phyloP scores from a whole-genome alignment of 2,113 vertebrate species.

The Anser cygnoides region DNA sequence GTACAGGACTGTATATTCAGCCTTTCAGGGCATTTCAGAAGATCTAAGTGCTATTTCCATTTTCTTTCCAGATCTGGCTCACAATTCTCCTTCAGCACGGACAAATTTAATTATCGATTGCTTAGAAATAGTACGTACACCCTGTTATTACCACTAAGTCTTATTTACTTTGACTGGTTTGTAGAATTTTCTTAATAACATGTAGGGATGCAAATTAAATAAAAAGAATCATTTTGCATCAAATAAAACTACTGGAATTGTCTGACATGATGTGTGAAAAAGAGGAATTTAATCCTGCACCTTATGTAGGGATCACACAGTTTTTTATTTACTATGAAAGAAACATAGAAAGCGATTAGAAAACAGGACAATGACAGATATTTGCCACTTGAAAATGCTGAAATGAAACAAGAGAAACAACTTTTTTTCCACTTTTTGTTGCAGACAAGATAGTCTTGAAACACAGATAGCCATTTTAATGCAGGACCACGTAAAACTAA shows the following conservation, averaged over 20 bases:
- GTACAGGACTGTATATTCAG: not conserved
- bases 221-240: not conserved
- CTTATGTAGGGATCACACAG: not conserved
- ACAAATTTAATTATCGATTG: not conserved
- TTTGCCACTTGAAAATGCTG: not conserved
- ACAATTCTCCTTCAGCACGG: not conserved
- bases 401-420: not conserved
- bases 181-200: not conserved
- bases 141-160: not conserved
- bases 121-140: not conserved
- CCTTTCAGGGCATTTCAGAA: not conserved
- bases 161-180: not conserved
- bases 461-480: not conserved
- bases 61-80: not conserved
- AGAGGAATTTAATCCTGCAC: not conserved
- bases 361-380: not conserved
- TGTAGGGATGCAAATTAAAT: not conserved
- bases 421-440: not conserved
- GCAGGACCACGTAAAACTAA: not conserved
- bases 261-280: not conserved
- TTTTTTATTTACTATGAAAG: slow-evolving; percentile 34
- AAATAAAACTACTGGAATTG: not conserved
- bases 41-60: not conserved
- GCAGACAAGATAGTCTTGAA: not conserved
- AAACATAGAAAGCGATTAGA: not conserved